Conservation (phyloP, 1,140 invertebrate genomes). For the Drosophila baimaii region DNA sequence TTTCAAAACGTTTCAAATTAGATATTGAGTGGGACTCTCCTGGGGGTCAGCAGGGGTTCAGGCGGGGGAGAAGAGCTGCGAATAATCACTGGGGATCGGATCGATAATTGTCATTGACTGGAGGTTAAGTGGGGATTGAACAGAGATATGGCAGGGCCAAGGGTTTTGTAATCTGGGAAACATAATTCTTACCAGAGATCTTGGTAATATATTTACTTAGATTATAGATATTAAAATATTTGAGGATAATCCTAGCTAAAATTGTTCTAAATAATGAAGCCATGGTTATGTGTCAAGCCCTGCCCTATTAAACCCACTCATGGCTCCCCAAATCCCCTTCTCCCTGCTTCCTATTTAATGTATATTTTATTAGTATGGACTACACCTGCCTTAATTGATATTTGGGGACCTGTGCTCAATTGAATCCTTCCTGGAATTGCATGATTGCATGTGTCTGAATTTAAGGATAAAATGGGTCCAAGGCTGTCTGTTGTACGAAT, state of each 20-base stretch:
- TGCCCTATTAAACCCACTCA: too few relatives aligned
- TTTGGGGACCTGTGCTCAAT: conserved; percentile 6
- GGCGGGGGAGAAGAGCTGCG: not conserved
- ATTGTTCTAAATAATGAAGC: too few relatives aligned
- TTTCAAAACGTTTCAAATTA: conserved; percentile 57
- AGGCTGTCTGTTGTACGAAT: conserved; percentile 26
- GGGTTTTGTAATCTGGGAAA: not conserved
- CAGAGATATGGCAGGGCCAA: not conserved
- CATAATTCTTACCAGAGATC: too few relatives aligned
- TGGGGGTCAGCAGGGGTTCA: conserved; percentile 14
- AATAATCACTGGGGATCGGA: conserved; percentile 10
- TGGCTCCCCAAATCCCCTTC: not conserved
- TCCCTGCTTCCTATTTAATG: not conserved
- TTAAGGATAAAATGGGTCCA: conserved; percentile 43
- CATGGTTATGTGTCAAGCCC: too few relatives aligned
- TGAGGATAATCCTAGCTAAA: not conserved
- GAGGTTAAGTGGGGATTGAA: conserved; percentile 43
- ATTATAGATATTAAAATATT: not conserved
- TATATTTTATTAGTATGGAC: not conserved
- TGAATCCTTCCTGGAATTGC: not conserved
- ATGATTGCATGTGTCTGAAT: conserved; percentile 23
- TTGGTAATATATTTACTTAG: not conserved
- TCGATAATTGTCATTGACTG: conserved; percentile 43
- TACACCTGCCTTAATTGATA: conserved; percentile 5
- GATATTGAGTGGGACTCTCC: conserved; percentile 20